Base-by-base conservation (phyloP, 2,888 invertebrate genomes). In the Parapristionchus giblindavisi region DNA sequence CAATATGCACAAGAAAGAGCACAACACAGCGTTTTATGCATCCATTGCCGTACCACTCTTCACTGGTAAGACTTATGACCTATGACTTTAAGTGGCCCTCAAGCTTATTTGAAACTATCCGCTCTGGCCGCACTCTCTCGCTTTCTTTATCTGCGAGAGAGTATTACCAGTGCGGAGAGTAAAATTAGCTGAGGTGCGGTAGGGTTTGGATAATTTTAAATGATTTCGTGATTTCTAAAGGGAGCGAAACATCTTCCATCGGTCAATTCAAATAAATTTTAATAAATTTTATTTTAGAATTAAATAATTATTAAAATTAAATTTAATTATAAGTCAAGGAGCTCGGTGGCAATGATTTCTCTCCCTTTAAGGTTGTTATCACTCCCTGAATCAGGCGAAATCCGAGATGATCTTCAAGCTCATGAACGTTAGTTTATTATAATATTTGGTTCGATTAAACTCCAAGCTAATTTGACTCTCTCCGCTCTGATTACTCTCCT, bases 21-120 rank as follows among this genome's bases (percentile, higher is more conserved):
- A 86, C 66, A 85, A 84, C 65, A 65, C 78, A 4, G 71, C 76
- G 17, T 85, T 84, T 78, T 87, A 84, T 75, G 79, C 84, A 1
- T 77, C 80, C 8, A 80, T 93, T 83, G 89, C 93, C 11, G 90
- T 92, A 0, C 94, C 94, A 0, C 88, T 94, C 2, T 94, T 93
- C 93, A 91, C 92, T 76, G 90, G 48, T 79, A 3, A 76, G 78
- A n/a, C n/a, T n/a, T n/a, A n/a, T n/a, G n/a, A n/a, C n/a, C n/a
- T n/a, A n/a, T n/a, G n/a, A n/a, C n/a, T n/a, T n/a, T n/a, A n/a
- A n/a, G n/a, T n/a, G n/a, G n/a, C n/a, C n/a, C n/a, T n/a, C n/a
- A n/a, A n/a, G n/a, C n/a, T n/a, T n/a, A n/a, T n/a, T n/a, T n/a
- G n/a, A n/a, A n/a, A n/a, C n/a, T n/a, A n/a, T n/a, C n/a, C n/a